A percentile compares a stretch with the other conserved stretches of the same genome.
Conservation (phyloP, 2,113 vertebrate species). For the Callopanchax toddi region DNA sequence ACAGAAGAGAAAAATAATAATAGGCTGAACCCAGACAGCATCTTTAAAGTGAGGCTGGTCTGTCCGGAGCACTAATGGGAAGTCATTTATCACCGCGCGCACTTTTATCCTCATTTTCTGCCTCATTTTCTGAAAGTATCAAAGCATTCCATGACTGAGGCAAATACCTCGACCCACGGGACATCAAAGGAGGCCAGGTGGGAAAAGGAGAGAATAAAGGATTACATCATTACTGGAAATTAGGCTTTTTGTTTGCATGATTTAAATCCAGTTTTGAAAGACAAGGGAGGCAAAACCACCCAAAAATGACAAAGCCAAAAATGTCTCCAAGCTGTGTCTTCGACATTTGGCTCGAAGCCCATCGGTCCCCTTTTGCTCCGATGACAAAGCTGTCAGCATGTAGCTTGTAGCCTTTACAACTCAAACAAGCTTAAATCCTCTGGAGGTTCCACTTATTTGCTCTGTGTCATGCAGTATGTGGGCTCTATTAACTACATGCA, state of each 20-base stretch:
- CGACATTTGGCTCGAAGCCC: neutral
- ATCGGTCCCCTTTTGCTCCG: neutral
- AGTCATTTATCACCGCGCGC: slow-evolving; percentile 1
- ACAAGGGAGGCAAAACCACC: neutral
- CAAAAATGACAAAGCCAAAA: neutral
- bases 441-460: neutral
- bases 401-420: neutral
- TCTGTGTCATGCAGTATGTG: neutral
- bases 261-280: neutral
- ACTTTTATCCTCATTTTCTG: slow-evolving; percentile 24
- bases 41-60: slow-evolving; percentile 49
- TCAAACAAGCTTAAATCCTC: neutral
- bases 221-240: neutral
- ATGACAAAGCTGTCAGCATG: neutral
- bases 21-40: neutral
- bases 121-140: slow-evolving; percentile 13
- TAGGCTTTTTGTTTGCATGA: neutral
- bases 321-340: neutral
- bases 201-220: slow-evolving; percentile 4
- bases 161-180: neutral
- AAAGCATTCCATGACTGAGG: slow-evolving; percentile 4
- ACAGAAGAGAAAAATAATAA: neutral
- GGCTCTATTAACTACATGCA: too few relatives aligned
- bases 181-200: slow-evolving; percentile 33
- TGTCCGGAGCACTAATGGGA: slow-evolving; percentile 11